These are phyloP conservation scores for Idaea dimidiata DNA, from an alignment of 2,888 invertebrate genomes.

Conservation along the genomic window DNA sequence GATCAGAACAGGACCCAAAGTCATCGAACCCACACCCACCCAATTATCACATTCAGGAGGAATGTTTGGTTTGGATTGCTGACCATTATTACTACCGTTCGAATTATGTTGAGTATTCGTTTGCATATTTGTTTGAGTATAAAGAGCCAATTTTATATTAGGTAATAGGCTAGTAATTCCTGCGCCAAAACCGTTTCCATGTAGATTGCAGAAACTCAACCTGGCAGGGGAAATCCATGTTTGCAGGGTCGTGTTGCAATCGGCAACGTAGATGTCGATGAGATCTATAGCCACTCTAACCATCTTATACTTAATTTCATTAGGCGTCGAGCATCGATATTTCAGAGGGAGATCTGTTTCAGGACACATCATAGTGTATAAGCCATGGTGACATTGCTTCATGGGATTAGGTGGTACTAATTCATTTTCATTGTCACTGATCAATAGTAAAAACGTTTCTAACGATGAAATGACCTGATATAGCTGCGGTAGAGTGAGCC, in stretches of 20 bases:
- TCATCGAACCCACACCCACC: constrained; percentile 95
- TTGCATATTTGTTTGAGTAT: constrained; percentile 85
- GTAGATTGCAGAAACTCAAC: constrained; percentile 95
- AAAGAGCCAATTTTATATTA: constrained; percentile 82
- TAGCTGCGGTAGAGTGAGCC: constrained; percentile 93
- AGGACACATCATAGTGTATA: constrained; percentile 84
- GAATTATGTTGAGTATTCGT: constrained; percentile 76
- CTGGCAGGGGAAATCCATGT: constrained; percentile 94
- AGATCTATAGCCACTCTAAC: constrained; percentile 93
- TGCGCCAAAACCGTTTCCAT: constrained; percentile 93
- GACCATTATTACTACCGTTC: constrained; percentile 70
- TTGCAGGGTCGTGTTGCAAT: constrained; percentile 92
- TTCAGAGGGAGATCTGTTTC: constrained; percentile 85
- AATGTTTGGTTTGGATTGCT: constrained; percentile 44
- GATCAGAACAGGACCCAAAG: constrained; percentile 93
- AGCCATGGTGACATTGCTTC: constrained; percentile 90
- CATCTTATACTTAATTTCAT: constrained; percentile 96
- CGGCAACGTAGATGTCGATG: constrained; percentile 94
- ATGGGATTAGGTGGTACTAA: constrained; percentile 90
- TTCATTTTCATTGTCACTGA: constrained; percentile 94
- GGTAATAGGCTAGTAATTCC: constrained; percentile 94
- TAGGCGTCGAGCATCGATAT: constrained; percentile 89
- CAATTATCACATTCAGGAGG: constrained; percentile 84
- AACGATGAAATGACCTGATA: constrained; percentile 93
- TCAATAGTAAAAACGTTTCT: constrained; percentile 92